Conservation (phyloP, 2,888 invertebrate species). For the Spatulosminthurus flaviceps region DNA sequence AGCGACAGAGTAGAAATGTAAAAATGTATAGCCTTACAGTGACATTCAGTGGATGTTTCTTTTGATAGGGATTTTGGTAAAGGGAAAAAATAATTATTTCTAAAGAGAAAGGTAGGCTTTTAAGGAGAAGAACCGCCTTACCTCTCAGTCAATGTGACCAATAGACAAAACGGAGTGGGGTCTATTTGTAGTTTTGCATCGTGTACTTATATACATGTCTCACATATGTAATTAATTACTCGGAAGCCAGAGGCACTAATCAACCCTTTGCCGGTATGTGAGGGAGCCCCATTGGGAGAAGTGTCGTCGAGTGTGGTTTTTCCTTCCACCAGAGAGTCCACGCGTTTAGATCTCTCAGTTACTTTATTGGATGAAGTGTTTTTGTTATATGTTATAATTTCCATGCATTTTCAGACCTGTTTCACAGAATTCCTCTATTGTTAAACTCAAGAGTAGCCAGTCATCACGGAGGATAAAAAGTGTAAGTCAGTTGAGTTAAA, state of each 20-base stretch:
- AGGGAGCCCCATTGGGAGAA: constrained; percentile 31
- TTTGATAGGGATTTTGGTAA: constrained; percentile 10
- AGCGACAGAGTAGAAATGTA: background rate
- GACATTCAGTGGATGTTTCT: background rate
- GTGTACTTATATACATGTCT: no score
- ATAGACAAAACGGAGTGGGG: constrained; percentile 48
- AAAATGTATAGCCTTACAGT: background rate
- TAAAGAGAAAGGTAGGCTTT: constrained; percentile 60
- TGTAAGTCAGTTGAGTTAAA: background rate
- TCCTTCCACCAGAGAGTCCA: background rate
- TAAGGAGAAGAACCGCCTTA: constrained; percentile 56
- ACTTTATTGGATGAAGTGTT: constrained; percentile 7
- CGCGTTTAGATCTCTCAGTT: background rate
- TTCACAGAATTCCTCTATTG: constrained; percentile 50
- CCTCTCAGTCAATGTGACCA: constrained; percentile 56
- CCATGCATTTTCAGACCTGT: constrained; percentile 47
- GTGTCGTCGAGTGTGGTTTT: constrained; percentile 13
- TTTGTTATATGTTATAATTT: no score
- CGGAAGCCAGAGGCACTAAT: constrained; percentile 55
- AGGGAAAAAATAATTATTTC: constrained; percentile 42
- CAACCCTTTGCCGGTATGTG: constrained; percentile 49
- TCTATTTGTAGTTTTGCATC: constrained; percentile 24
- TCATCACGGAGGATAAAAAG: constrained; percentile 1
- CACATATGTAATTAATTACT: constrained; percentile 58
- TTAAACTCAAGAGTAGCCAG: constrained; percentile 45